Percentiles rank a stretch among this genome's conserved stretches.
Evolutionary conservation across 2,797 vertebrate species (phyloP).

Genomic region (Stomatorhinus walkeri): DNA sequence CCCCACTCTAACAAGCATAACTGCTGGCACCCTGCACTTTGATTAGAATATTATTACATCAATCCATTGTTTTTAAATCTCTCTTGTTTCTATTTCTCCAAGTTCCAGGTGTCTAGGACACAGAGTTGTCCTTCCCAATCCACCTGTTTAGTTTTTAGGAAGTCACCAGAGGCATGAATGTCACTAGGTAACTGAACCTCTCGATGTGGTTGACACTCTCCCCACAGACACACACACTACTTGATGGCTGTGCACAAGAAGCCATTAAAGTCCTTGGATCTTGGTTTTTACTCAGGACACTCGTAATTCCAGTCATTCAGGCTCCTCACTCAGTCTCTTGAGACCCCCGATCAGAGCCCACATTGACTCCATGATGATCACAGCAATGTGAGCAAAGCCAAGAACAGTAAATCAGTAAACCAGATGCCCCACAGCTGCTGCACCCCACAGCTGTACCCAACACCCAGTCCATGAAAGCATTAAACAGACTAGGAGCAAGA

Average conservation of each 20-base stretch:
- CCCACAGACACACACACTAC: neutral
- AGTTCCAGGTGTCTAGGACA: neutral
- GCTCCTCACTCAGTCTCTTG: too few relatives aligned
- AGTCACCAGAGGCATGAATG: neutral
- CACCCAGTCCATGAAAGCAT: too few relatives aligned
- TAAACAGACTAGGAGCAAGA: too few relatives aligned
- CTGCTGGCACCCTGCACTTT: neutral
- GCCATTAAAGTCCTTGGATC: neutral
- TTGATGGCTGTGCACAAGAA: neutral
- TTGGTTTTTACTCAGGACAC: too few relatives aligned
- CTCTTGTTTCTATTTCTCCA: neutral
- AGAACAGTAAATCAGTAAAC: too few relatives aligned
- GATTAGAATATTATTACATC: neutral
- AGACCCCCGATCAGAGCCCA: too few relatives aligned
- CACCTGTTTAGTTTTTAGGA: neutral
- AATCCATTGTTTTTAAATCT: neutral
- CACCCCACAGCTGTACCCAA: too few relatives aligned
- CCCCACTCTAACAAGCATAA: neutral
- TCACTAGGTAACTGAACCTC: neutral
- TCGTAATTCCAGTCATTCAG: too few relatives aligned
- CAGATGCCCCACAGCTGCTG: too few relatives aligned
- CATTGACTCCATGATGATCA: too few relatives aligned
- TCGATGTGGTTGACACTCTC: neutral
- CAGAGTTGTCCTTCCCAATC: neutral
- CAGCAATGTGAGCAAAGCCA: too few relatives aligned